Evolutionary conservation across 1,140 invertebrate species (phyloP), one percentile per base, ranked within the genome.

Genomic region (Neelides sp.): DNA sequence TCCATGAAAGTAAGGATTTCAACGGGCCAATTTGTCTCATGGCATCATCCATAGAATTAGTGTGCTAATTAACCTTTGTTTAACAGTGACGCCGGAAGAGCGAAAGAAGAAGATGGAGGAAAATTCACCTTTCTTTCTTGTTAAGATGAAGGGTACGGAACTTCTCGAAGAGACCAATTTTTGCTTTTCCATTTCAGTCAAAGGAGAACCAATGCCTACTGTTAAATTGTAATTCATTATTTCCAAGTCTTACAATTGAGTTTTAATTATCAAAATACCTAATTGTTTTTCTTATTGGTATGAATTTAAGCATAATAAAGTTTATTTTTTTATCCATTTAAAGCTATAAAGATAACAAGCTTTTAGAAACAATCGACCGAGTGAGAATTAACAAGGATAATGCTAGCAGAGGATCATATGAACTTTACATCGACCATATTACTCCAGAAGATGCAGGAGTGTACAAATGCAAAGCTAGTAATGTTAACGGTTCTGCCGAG

Each of bases 101-200:
- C 75, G 77, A 46, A 48, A 56, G 2, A 77, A 76, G 61, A 74
- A 77, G 52, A 73, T 76, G 48, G 74, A 75, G 43, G 80, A 83
- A 52, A 82, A 86, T 47, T 73, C 76, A 2, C 84, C 86, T 1
- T 76, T 81, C 34, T 92, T 92, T 65, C 61, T 85, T 46, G 82
- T 92, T 1, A 78, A 78, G 32, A 68, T 93, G 17, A 86, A 86
- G 60, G 83, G 90, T 61, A 85, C 85, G 1, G 84, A 92, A 66
- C 76, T 93, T 3, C 68, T 92, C 44, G 77, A 88, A 64, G 83
- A 85, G 56, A 90, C 87, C 0, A 85, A 83, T 59, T 74, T 91
- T 20, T 76, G 87, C 26, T 92, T 92, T 64, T 85, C 92, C 78
- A 75, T 92, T 43, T 87, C 87, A 68, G 82, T 91, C 8, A 80